Evolutionary conservation across 2,888 invertebrate species (phyloP).

Genomic region (Plagodis pulveraria): DNA sequence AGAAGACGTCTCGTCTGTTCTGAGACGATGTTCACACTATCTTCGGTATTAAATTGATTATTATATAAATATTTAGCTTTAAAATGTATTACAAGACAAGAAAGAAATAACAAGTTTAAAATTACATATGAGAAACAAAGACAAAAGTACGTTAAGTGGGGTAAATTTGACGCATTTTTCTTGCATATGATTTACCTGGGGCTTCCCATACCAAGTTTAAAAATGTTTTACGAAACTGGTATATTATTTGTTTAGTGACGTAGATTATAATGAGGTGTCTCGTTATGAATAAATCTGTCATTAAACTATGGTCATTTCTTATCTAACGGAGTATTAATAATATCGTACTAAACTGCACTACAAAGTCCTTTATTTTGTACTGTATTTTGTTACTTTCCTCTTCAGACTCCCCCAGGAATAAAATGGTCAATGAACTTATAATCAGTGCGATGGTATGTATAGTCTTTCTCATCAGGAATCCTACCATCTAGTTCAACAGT

Average conservation of each 20-base stretch:
- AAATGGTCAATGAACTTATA: no score
- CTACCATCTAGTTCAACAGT: no score
- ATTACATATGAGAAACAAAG: neutral
- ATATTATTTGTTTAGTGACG: neutral
- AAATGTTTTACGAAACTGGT: neutral
- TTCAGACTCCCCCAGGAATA: no score
- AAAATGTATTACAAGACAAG: neutral
- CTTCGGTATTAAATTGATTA: neutral
- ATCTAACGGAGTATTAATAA: no score
- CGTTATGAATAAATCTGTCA: no score
- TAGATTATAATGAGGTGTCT: neutral
- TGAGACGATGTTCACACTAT: neutral
- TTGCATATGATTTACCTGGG: slow-evolving; percentile 3
- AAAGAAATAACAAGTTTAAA: slow-evolving; percentile 3
- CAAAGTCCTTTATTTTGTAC: no score
- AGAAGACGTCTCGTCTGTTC: neutral
- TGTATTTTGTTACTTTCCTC: no score
- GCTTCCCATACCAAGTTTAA: neutral
- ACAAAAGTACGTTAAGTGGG: slow-evolving; percentile 1
- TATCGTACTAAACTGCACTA: no score
- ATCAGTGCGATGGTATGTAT: no score
- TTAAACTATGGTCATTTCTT: no score
- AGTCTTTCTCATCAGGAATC: no score
- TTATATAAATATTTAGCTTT: neutral
- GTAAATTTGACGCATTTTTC: slow-evolving; percentile 8